Base-by-base conservation (phyloP, 2,888 invertebrate genomes). In the Melanargia galathea region DNA sequence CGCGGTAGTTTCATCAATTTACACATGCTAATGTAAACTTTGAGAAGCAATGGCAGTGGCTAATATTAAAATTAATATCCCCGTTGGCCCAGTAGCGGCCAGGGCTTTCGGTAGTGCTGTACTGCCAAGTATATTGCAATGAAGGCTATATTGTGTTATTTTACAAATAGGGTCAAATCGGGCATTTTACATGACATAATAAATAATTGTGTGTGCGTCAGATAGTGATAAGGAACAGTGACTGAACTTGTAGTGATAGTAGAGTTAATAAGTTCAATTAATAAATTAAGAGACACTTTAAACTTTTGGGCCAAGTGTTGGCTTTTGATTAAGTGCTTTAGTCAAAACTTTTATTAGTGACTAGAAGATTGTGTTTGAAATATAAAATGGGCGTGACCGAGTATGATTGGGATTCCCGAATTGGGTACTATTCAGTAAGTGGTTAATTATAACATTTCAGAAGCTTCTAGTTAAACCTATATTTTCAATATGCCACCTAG, bases 31-130 rank as follows among this genome's bases (percentile, higher is more conserved):
- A 30, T 16, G 16, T 18, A 77, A 75, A 87, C 80, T 87, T 91
- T 90, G 89, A 82, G 84, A 80, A 79, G 33, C 84, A 65, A 71
- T 72, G 67, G 82, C 70, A 67, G 83, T 80, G 78, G 83, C 90
- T 91, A 90, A 84, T 89, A 90, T 88, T 91, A 90, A 90, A 90
- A 86, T 88, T 86, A 83, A 86, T 90, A 86, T 84, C 79, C 86
- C 82, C 84, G 83, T 82, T 80, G 86, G 80, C 83, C 87, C 91
- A 90, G 90, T 90, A 85, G 84, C 77, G 84, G 79, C 80, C 84
- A 75, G 85, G 79, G 81, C 85, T 82, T 79, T 80, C 81, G 76
- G 77, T 80, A 83, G 84, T 80, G 77, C 75, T 79, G 85, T 83
- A 70, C 79, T 78, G 77, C 75, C 78, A 70, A 58, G 52, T 64